These are phyloP conservation scores for Amblyjoppa fuscipennis DNA, from an alignment of 2,888 invertebrate species.

Conservation along the genomic window DNA sequence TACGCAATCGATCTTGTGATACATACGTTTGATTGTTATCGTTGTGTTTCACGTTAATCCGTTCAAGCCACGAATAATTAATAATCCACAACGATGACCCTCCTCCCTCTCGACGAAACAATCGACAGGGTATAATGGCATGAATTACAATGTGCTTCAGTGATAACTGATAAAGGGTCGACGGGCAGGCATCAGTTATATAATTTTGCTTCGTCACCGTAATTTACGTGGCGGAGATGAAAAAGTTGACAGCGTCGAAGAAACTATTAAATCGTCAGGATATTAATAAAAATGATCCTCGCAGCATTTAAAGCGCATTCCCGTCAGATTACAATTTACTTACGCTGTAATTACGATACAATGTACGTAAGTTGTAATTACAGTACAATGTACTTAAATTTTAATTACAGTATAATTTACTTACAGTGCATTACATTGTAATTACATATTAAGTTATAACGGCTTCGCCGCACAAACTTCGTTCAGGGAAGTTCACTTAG, in stretches of 20 bases:
- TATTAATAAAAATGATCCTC: background rate
- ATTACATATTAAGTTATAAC: no score
- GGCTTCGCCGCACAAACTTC: no score
- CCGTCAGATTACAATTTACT: no score
- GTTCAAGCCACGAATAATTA: conserved; percentile 11
- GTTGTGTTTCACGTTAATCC: conserved; percentile 12
- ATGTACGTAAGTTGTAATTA: no score
- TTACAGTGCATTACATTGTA: no score
- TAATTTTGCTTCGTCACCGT: background rate
- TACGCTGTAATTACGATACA: no score
- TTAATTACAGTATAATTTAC: no score
- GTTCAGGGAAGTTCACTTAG: no score
- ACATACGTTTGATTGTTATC: conserved; percentile 1
- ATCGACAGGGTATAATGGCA: background rate
- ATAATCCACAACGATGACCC: background rate
- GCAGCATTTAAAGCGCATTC: no score
- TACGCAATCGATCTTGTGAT: background rate
- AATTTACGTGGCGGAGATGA: background rate
- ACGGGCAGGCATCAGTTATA: background rate
- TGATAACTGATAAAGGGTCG: background rate
- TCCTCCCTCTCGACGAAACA: background rate
- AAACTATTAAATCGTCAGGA: background rate
- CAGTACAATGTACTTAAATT: no score
- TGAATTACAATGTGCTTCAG: background rate
- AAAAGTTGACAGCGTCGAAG: background rate